A percentile compares a stretch with the other conserved stretches of the same genome.
Evolutionary conservation across 2,888 invertebrate species (phyloP).

Genomic region (Epiblema foenella): DNA sequence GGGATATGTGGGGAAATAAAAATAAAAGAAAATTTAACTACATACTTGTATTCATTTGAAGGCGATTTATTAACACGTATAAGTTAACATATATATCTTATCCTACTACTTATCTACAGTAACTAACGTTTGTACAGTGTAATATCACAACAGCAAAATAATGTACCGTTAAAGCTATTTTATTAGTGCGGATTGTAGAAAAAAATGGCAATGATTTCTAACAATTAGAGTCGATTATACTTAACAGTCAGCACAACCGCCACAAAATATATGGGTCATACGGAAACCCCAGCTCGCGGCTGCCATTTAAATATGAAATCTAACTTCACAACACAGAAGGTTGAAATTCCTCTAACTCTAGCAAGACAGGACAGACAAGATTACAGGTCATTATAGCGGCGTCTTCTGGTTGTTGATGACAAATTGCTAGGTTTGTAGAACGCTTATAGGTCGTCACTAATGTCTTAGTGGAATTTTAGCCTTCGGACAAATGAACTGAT

Average conservation of each 20-base stretch:
- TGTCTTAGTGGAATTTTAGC: not conserved
- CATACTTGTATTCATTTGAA: slow-evolving; percentile 70
- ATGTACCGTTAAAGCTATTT: slow-evolving; percentile 73
- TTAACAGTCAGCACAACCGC: too few relatives aligned
- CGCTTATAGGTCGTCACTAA: not conserved
- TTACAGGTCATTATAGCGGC: too few relatives aligned
- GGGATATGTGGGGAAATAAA: slow-evolving; percentile 50
- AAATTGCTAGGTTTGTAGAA: too few relatives aligned
- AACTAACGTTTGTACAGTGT: slow-evolving; percentile 76
- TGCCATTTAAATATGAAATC: too few relatives aligned
- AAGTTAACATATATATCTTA: slow-evolving; percentile 42
- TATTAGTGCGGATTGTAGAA: slow-evolving; percentile 33
- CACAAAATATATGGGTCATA: too few relatives aligned
- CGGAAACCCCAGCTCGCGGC: too few relatives aligned
- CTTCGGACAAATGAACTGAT: not conserved
- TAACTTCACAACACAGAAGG: too few relatives aligned
- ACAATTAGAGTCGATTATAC: too few relatives aligned
- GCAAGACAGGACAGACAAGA: too few relatives aligned
- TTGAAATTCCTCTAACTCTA: too few relatives aligned
- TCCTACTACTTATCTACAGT: slow-evolving; percentile 27
- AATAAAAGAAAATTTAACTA: slow-evolving; percentile 53
- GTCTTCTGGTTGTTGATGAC: too few relatives aligned
- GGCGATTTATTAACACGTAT: slow-evolving; percentile 63
- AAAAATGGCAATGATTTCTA: too few relatives aligned
- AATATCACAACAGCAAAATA: slow-evolving; percentile 80